Percentiles rank a stretch among this genome's conserved stretches.
phyloP scores from a whole-genome alignment of 2,113 vertebrate genomes.

The Hoplias malabaricus region DNA sequence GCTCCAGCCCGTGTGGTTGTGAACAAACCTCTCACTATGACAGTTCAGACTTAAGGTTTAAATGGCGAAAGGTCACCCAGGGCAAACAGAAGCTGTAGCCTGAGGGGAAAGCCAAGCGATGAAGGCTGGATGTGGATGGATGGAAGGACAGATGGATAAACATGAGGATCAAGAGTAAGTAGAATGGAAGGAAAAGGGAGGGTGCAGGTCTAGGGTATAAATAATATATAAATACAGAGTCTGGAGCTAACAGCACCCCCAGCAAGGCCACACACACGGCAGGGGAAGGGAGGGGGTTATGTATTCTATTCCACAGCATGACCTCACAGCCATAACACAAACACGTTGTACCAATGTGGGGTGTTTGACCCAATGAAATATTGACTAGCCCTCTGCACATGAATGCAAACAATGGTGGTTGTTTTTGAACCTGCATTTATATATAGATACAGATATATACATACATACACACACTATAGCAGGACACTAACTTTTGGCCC shows the following conservation, averaged over 20 bases:
- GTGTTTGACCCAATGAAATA: neutral
- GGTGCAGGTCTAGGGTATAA: neutral
- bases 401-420: neutral
- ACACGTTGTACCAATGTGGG: neutral
- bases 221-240: neutral
- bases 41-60: constrained; percentile 3
- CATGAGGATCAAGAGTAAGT: neutral
- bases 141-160: neutral
- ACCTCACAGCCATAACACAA: constrained; percentile 14
- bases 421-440: neutral
- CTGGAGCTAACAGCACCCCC: neutral
- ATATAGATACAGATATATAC: neutral
- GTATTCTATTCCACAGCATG: neutral
- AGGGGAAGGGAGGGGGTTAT: neutral
- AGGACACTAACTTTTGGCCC: constrained; percentile 13
- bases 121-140: neutral
- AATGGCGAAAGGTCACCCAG: neutral
- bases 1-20: neutral
- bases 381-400: neutral
- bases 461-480: constrained; percentile 21
- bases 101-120: neutral
- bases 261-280: neutral
- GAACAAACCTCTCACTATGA: neutral
- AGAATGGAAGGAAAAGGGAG: neutral
- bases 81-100: neutral